Conservation (phyloP, 2,797 vertebrate genomes). For the Columba guinea region DNA sequence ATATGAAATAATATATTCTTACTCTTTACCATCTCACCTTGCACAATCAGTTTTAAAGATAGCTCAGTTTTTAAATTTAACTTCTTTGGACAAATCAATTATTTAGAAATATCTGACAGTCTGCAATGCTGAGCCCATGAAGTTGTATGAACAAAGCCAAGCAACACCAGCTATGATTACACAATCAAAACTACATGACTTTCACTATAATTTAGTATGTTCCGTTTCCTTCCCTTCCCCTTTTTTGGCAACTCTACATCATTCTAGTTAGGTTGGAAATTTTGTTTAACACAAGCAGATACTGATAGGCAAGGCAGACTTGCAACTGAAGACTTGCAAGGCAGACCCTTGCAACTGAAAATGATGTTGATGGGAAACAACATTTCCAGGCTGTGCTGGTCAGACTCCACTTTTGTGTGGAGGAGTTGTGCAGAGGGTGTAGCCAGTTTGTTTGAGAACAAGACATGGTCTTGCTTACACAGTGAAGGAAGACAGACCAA, state of each 20-base stretch:
- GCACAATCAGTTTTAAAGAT: background rate
- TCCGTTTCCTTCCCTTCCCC: background rate
- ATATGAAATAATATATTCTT: background rate
- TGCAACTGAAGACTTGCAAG: background rate
- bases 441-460: background rate
- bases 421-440: background rate
- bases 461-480: background rate
- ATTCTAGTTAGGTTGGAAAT: background rate
- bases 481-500: background rate
- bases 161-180: fast-evolving
- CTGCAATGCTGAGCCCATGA: background rate
- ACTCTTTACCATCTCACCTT: background rate
- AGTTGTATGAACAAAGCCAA: background rate
- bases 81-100: background rate
- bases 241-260: background rate
- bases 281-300: background rate
- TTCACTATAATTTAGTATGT: background rate
- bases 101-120: background rate
- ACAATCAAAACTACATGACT: background rate
- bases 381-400: background rate
- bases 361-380: background rate
- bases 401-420: background rate
- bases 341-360: background rate
- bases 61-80: background rate
- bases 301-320: background rate